Percentiles rank a stretch among this genome's conserved stretches.
Evolutionary conservation across 2,888 invertebrate species (phyloP).

Genomic region (Brenthis daphne): DNA sequence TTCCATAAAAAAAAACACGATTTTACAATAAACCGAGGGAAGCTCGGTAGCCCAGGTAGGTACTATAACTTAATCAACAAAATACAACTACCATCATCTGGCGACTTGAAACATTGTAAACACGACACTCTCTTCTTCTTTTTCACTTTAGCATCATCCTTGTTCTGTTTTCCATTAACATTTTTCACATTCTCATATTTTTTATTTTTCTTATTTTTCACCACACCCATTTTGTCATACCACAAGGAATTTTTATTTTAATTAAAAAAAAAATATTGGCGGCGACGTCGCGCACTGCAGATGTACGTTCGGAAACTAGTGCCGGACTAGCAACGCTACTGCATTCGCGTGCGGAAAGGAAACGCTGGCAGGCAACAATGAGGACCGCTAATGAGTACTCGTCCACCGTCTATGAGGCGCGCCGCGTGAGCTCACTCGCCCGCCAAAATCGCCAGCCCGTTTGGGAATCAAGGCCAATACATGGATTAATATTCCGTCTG

Average conservation of each 20-base stretch:
- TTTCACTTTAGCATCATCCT: conserved; percentile 72
- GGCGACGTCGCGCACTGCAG: conserved; percentile 58
- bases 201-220: conserved; percentile 67
- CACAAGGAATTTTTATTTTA: conserved; percentile 12
- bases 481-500: conserved; percentile 71
- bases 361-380: conserved; percentile 61
- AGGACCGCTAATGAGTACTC: conserved; percentile 56
- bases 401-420: conserved; percentile 54
- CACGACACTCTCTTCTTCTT: conserved; percentile 78
- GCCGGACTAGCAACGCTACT: conserved; percentile 77
- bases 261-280: conserved; percentile 49
- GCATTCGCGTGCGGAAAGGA: conserved; percentile 71
- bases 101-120: conserved; percentile 78
- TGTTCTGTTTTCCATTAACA: conserved; percentile 65
- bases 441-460: conserved; percentile 69
- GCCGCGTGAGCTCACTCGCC: conserved; percentile 69
- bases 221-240: conserved; percentile 71
- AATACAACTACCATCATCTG: conserved; percentile 67
- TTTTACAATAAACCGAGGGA: too few species aligned
- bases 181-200: conserved; percentile 48
- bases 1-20: too few species aligned
- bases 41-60: too few species aligned
- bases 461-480: conserved; percentile 78
- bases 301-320: conserved; percentile 77
- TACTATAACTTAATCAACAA: conserved; percentile 16